These are phyloP conservation scores for Scomberomorus guttatus DNA, from an alignment of 2,797 vertebrate species.

Conservation along the genomic window DNA sequence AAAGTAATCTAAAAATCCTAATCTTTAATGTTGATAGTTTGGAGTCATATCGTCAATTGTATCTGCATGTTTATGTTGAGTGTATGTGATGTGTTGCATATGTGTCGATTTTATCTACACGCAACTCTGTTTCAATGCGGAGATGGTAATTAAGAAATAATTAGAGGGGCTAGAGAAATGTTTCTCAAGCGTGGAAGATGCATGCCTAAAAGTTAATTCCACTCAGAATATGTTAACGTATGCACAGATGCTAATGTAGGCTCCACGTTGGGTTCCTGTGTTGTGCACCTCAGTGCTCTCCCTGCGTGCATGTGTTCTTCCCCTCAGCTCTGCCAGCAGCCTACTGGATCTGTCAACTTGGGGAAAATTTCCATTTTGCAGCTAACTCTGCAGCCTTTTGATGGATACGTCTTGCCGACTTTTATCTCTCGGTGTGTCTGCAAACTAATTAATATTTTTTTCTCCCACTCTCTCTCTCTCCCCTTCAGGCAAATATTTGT, in stretches of 20 bases:
- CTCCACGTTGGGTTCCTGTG: constrained; percentile 60
- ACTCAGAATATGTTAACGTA: constrained; percentile 90
- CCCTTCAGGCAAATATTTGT: constrained; percentile 96
- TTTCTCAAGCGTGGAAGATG: constrained; percentile 91
- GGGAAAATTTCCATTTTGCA: constrained; percentile 95
- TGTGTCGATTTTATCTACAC: constrained; percentile 43
- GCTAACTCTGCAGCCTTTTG: constrained; percentile 92
- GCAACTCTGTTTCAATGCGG: constrained; percentile 80
- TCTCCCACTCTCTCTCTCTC: constrained; percentile 45
- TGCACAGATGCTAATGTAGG: constrained; percentile 89
- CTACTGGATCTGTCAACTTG: constrained; percentile 92
- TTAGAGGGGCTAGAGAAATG: constrained; percentile 89
- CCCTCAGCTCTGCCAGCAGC: constrained; percentile 89
- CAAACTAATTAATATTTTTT: constrained; percentile 97
- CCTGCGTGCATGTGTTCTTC: constrained; percentile 77
- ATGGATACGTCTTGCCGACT: constrained; percentile 94
- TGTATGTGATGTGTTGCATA: constrained; percentile 36
- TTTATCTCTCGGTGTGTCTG: constrained; percentile 94
- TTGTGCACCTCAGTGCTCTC: constrained; percentile 72
- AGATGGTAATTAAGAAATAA: constrained; percentile 92
- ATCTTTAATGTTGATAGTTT: neutral
- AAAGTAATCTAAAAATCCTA: neutral
- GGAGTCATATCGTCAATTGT: neutral
- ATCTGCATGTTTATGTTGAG: constrained; percentile 43
- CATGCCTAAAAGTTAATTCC: constrained; percentile 92